Conservation (phyloP, 2,888 invertebrate genomes). For the Calephelis perditalis region DNA sequence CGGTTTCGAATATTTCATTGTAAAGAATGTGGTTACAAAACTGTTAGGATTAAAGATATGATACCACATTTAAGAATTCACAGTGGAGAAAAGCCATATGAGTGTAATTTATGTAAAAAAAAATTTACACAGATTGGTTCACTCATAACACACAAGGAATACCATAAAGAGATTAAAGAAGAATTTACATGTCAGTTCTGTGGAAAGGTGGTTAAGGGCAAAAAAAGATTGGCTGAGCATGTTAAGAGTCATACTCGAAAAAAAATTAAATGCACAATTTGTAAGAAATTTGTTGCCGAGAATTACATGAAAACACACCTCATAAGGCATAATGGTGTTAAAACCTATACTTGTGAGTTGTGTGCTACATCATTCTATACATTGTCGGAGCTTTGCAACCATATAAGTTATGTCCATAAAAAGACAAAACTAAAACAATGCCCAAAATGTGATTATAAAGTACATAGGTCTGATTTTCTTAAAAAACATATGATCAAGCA, state of each 20-base stretch:
- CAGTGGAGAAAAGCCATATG: conserved; percentile 48
- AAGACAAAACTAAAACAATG: conserved; percentile 40
- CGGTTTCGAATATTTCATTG: conserved; percentile 42
- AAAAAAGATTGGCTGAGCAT: conserved; percentile 46
- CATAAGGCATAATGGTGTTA: conserved; percentile 48
- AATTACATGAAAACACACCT: conserved; percentile 42
- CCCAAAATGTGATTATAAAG: conserved; percentile 47
- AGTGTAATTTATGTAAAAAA: conserved; percentile 47
- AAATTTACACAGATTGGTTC: conserved; percentile 50
- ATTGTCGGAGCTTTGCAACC: conserved; percentile 49
- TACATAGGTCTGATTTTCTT: conserved; percentile 33
- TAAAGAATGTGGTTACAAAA: conserved; percentile 48
- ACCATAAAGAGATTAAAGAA: conserved; percentile 41
- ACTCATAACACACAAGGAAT: conserved; percentile 48
- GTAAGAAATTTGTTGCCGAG: conserved; percentile 42
- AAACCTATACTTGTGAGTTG: conserved; percentile 50
- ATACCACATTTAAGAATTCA: conserved; percentile 46
- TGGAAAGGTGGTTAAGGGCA: conserved; percentile 50
- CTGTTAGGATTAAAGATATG: conserved; percentile 46
- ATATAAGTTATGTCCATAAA: conserved; percentile 44
- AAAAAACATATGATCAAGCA: conserved; percentile 47
- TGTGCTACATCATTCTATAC: conserved; percentile 56
- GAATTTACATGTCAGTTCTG: conserved; percentile 55
- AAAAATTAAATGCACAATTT: conserved; percentile 37
- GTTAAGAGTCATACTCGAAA: conserved; percentile 39